Base-by-base conservation (phyloP, 2,797 vertebrate species). In the Fratercula arctica region DNA sequence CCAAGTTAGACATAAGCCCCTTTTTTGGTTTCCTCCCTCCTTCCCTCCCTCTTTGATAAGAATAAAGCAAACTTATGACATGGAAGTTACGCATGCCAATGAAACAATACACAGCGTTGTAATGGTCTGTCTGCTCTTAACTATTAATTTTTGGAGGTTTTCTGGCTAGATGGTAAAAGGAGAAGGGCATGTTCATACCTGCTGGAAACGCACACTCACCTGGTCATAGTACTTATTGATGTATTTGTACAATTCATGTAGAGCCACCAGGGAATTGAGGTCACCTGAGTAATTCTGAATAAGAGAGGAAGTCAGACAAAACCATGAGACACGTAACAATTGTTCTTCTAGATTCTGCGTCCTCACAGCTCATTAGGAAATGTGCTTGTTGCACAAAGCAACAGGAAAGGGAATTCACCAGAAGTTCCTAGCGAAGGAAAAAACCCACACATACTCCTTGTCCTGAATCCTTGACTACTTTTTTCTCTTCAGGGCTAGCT, bases 151-250 rank as follows among this genome's bases (percentile, higher is more conserved):
- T 51, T 43, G 10, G 29, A 29, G 6, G 2, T 39, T 68, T 48
- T 76, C 51, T 54, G 18, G 18, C 56, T 41, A 25, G 41, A 41
- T 37, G 15, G 28, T 25, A 64, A 64, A 85, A 93, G 60, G 54
- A 94, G 37, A 60, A 85, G 29, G 31, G 21, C 39, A 64, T 10
- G 50, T 61, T 91, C 31, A 33, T 60, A 89, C 39, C 72, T 92
- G 35, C 59, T 87, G 56, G 56, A 89, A 89, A 95, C 13, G 43
- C 41, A 64, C 53, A 84, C 98, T 96, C 95, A 99, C 99, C 99
- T 99, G 99, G 97, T 99, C 99, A 9, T 99, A 99, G 98, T 99
- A 99, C 85, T 99, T 99, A 98, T 99, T 99, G 98, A 99, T 99
- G 97, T 99, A 99, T 97, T 99, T 99, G 98, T 99, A 99, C 76